A percentile compares a stretch with the other conserved stretches of the same genome.
Conservation (phyloP, 1,140 invertebrate genomes). For the Zaprionus tsacasi region DNA sequence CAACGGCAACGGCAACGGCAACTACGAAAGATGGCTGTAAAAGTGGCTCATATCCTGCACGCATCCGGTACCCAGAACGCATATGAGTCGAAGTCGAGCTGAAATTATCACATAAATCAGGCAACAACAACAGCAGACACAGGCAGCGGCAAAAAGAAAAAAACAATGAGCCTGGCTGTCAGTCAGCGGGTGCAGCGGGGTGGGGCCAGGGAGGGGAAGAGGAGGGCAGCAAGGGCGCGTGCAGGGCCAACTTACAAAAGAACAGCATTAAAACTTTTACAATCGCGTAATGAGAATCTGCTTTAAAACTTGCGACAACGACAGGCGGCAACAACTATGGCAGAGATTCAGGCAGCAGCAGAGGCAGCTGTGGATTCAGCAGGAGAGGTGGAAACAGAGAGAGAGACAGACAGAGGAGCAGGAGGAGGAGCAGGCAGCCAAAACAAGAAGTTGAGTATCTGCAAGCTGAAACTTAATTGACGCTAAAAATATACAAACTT, state of each 20-base stretch:
- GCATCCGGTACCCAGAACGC: slow-evolving; percentile 71
- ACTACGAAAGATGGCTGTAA: slow-evolving; percentile 75
- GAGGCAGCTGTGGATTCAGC: too few relatives aligned
- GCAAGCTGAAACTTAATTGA: slow-evolving; percentile 78
- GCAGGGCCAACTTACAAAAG: slow-evolving; percentile 78
- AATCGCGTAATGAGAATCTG: slow-evolving; percentile 83
- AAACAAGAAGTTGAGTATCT: slow-evolving; percentile 67
- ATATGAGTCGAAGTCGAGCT: slow-evolving; percentile 64
- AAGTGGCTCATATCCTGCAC: slow-evolving; percentile 80
- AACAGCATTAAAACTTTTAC: slow-evolving; percentile 82
- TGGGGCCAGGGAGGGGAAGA: not conserved
- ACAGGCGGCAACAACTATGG: slow-evolving; percentile 58
- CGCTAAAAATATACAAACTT: slow-evolving; percentile 76
- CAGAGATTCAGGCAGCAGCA: slow-evolving; percentile 8
- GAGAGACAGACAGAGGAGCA: too few relatives aligned
- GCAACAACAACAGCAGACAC: slow-evolving; percentile 33
- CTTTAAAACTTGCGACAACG: slow-evolving; percentile 77
- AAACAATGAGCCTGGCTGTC: slow-evolving; percentile 50
- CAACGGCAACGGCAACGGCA: slow-evolving; percentile 27
- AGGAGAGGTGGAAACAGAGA: too few relatives aligned
- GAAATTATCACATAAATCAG: slow-evolving; percentile 83
- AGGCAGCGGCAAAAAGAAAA: slow-evolving; percentile 32
- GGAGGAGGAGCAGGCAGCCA: not conserved
- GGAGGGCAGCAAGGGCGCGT: not conserved
- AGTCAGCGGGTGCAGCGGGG: not conserved